These are phyloP conservation scores for Drosophila sp. DNA, from an alignment of 1,140 invertebrate genomes.

Conservation along the genomic window DNA sequence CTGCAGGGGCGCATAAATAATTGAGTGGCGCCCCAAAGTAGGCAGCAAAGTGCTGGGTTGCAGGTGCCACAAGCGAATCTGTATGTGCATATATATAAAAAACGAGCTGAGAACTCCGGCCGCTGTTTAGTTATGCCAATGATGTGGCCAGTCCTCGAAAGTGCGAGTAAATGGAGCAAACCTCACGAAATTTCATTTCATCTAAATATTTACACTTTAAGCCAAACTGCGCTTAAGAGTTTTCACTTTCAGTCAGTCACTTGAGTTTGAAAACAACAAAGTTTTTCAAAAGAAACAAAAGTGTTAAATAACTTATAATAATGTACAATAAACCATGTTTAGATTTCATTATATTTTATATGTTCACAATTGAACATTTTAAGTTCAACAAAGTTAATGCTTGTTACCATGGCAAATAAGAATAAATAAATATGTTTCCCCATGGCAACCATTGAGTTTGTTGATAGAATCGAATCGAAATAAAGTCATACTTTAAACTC, in stretches of 20 bases:
- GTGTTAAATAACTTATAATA: no score
- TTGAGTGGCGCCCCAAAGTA: slow-evolving; percentile 78
- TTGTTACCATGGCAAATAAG: slow-evolving; percentile 25
- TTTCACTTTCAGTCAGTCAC: background rate
- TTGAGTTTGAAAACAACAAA: background rate
- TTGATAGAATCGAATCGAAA: slow-evolving; percentile 11
- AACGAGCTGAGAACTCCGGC: background rate
- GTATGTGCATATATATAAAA: slow-evolving; percentile 10
- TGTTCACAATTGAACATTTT: no score
- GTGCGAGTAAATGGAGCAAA: slow-evolving; percentile 1
- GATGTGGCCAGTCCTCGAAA: slow-evolving; percentile 36
- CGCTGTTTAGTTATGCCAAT: slow-evolving; percentile 63
- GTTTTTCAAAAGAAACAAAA: no score
- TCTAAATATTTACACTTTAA: background rate
- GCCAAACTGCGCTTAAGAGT: background rate
- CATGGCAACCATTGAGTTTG: slow-evolving; percentile 52
- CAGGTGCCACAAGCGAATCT: slow-evolving; percentile 57
- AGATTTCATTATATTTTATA: no score
- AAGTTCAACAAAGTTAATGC: background rate
- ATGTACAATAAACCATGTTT: no score
- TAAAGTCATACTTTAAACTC: background rate
- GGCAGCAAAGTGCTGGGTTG: slow-evolving; percentile 67
- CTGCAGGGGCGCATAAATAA: slow-evolving; percentile 79
- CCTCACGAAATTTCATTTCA: slow-evolving; percentile 6
- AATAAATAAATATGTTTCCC: background rate